Base-by-base conservation (phyloP, 2,888 invertebrate species). In the Brachyopa scutellaris region DNA sequence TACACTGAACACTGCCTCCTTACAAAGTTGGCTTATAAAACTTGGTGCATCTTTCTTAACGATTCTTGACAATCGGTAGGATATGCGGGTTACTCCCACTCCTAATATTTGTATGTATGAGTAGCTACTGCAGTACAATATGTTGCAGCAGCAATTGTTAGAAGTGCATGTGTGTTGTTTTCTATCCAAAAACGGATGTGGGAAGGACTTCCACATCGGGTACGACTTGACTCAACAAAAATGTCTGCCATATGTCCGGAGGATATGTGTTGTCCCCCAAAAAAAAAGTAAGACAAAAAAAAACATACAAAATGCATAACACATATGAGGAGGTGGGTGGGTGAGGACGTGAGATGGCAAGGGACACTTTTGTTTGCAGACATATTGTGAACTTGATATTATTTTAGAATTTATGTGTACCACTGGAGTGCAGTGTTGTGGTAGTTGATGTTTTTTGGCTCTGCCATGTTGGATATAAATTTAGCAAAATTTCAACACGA, bases 351-450 rank as follows among this genome's bases (percentile, higher is more conserved):
- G 17, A 21, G 23, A 2, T 11, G 17, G 23, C 26, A 7, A 36
- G 2, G 21, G 38, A 21, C 31, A 29, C 47, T 45, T 61, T 49
- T 67, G 67, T 57, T 73, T 59, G 59, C 74, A 67, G 74, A 67
- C 74, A 62, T 45, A 69, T 62, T 79, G 49, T 79, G 79, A 79
- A 79, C 79, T 79, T 79, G 79, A 74, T 74, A 74, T 74, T 79
- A 79, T 79, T 74, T 69, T 42, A 57, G 67, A 74, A 79, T 79
- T 79, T 74, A 79, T 79, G 73, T 66, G 45, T 66, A 49, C 38
- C 73, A 19, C 15, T 36, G 19, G 17, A 26, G 33, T 51, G 29
- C 42, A 61, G 72, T 53, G 23, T 64, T 17, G 23, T 26, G 4
- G 51, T 23, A 70, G 69, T 55, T 61, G 62, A 47, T 62, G 77